A percentile compares a stretch with the other conserved stretches of the same genome.
These are phyloP conservation scores for Lepus americanus DNA, from an alignment of 2,113 vertebrate genomes.

Conservation along the genomic window DNA sequence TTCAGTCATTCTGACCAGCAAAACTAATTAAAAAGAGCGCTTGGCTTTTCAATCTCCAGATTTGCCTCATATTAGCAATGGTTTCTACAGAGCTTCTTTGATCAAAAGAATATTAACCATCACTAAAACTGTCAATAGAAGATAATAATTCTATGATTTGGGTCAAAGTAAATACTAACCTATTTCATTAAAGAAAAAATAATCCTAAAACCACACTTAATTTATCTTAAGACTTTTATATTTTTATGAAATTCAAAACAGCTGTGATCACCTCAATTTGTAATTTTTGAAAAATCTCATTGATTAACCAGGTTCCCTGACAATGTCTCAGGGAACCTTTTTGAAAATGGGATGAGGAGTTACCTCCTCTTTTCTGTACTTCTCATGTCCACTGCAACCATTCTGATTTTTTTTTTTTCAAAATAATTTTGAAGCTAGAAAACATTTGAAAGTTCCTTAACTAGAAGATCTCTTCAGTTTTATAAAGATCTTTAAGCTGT, in stretches of 20 bases:
- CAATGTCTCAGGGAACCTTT: not conserved
- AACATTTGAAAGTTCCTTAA: not conserved
- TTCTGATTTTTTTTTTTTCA: slow-evolving; percentile 40
- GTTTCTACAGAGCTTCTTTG: not conserved
- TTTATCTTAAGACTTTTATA: slow-evolving; percentile 5
- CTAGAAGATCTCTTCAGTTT: not conserved
- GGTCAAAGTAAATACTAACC: not conserved
- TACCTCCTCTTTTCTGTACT: no score
- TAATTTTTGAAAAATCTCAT: not conserved
- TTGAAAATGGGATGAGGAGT: not conserved
- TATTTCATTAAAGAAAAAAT: not conserved
- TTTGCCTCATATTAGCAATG: not conserved
- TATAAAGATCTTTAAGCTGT: not conserved
- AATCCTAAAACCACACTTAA: not conserved
- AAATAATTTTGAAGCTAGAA: not conserved
- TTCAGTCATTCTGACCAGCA: not conserved
- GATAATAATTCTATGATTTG: not conserved
- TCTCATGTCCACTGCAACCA: not conserved
- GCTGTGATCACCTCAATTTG: not conserved
- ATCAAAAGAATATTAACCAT: not conserved
- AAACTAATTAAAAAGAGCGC: not conserved
- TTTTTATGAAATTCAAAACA: not conserved
- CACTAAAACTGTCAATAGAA: not conserved
- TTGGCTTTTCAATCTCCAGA: not conserved
- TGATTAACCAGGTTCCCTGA: not conserved